These are phyloP conservation scores for Cydia amplana DNA, from an alignment of 1,140 invertebrate species.

Conservation along the genomic window DNA sequence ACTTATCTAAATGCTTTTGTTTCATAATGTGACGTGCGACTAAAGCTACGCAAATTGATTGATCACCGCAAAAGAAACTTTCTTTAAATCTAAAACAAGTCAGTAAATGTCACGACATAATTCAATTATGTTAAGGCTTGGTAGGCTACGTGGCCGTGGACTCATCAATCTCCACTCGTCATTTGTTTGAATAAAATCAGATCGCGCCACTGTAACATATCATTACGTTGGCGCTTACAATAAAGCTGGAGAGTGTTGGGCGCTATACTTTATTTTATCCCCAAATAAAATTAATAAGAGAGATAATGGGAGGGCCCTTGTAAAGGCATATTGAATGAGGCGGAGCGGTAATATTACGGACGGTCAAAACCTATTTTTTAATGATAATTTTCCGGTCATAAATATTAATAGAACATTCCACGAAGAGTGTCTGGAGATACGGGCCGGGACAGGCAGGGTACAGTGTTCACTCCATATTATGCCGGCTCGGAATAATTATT, in stretches of 20 bases:
- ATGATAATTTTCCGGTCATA: conserved; percentile 70
- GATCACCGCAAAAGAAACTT: conserved; percentile 9
- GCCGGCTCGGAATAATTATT: conserved; percentile 21
- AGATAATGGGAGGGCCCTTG: conserved; percentile 45
- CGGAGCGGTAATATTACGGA: conserved; percentile 51
- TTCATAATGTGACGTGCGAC: not conserved
- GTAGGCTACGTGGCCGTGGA: not conserved
- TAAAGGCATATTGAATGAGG: conserved; percentile 54
- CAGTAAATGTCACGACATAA: conserved; percentile 22
- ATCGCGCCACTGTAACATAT: not conserved
- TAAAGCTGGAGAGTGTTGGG: not conserved
- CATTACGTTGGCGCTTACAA: not conserved
- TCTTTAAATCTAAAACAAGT: conserved; percentile 18
- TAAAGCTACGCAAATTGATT: conserved; percentile 16
- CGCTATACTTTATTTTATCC: not conserved
- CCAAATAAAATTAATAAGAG: conserved; percentile 36
- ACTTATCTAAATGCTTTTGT: conserved; percentile 12
- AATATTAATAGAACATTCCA: conserved; percentile 66
- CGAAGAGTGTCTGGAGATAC: conserved; percentile 51
- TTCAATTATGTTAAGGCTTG: not conserved
- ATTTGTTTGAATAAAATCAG: conserved; percentile 17
- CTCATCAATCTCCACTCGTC: conserved; percentile 9
- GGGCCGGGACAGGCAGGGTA: conserved; percentile 35
- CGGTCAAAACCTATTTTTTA: conserved; percentile 60
- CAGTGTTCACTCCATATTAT: conserved; percentile 23